These are phyloP conservation scores for Magallana nippona DNA, from an alignment of 2,888 invertebrate genomes.

Conservation along the genomic window DNA sequence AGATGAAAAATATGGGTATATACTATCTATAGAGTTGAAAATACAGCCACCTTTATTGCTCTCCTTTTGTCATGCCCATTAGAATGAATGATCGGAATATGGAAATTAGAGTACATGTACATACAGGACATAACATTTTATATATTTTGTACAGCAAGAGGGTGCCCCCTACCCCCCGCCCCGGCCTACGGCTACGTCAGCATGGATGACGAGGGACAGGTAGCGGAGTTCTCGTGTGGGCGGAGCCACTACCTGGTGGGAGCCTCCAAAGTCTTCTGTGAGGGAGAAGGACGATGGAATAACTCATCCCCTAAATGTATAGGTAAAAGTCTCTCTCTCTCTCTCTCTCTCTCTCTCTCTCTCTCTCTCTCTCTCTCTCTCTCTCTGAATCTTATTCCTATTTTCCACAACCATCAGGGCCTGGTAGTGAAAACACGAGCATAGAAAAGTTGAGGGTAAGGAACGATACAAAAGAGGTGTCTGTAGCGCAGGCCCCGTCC, in stretches of 20 bases:
- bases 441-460: slow-evolving; percentile 30
- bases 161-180: slow-evolving; percentile 50
- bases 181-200: slow-evolving; percentile 51
- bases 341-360: too few relatives aligned
- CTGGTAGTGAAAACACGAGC: background rate
- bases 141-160: slow-evolving; percentile 48
- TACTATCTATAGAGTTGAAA: too few relatives aligned
- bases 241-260: slow-evolving; percentile 55
- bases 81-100: too few relatives aligned
- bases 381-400: background rate
- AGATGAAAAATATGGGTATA: too few relatives aligned
- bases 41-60: too few relatives aligned
- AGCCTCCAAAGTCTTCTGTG: slow-evolving; percentile 51
- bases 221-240: slow-evolving; percentile 52
- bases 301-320: slow-evolving; percentile 48
- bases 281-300: slow-evolving; percentile 54
- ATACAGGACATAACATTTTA: background rate
- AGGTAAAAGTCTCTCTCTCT: slow-evolving; percentile 47
- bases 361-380: background rate
- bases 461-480: slow-evolving; percentile 29
- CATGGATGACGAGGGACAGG: slow-evolving; percentile 48
- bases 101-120: too few relatives aligned
- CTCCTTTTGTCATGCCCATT: too few relatives aligned
- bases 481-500: background rate
- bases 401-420: background rate